Percentiles rank a stretch among this genome's conserved stretches.
These are phyloP conservation scores for Helobdella robusta DNA, from an alignment of 2,888 invertebrate genomes.

Conservation along the genomic window DNA sequence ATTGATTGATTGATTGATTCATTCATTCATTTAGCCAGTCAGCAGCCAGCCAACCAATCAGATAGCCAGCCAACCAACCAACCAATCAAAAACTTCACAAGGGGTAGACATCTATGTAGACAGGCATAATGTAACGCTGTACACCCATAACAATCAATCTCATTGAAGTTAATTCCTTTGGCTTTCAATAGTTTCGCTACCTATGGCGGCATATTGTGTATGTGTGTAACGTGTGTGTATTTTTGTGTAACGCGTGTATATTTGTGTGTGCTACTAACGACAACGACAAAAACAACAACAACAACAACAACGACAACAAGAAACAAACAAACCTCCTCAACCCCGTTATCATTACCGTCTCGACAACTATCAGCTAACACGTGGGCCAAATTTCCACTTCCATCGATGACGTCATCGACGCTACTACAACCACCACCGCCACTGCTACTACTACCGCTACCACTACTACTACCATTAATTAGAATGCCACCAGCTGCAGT, in stretches of 20 bases:
- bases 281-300: too few species aligned
- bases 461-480: too few species aligned
- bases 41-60: background rate
- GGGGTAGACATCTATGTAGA: conserved; percentile 43
- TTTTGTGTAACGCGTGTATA: too few species aligned
- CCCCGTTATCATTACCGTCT: too few species aligned
- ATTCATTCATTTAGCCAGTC: background rate
- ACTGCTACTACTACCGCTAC: background rate
- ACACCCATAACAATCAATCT: conserved; percentile 46
- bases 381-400: conserved; percentile 3
- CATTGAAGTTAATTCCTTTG: conserved; percentile 44
- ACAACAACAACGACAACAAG: too few species aligned
- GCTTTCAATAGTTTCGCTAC: conserved; percentile 46
- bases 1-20: background rate
- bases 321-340: too few species aligned
- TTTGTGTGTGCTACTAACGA: too few species aligned
- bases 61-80: conserved; percentile 28
- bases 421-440: background rate
- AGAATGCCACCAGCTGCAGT: too few species aligned
- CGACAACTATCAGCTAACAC: too few species aligned
- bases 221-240: too few species aligned
- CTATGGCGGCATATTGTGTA: conserved; percentile 24
- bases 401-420: background rate
- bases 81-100: conserved; percentile 47
- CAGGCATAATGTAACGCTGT: conserved; percentile 50